Evolutionary conservation across 2,797 vertebrate genomes (phyloP).

Genomic region (Halcyon chelicuti): DNA sequence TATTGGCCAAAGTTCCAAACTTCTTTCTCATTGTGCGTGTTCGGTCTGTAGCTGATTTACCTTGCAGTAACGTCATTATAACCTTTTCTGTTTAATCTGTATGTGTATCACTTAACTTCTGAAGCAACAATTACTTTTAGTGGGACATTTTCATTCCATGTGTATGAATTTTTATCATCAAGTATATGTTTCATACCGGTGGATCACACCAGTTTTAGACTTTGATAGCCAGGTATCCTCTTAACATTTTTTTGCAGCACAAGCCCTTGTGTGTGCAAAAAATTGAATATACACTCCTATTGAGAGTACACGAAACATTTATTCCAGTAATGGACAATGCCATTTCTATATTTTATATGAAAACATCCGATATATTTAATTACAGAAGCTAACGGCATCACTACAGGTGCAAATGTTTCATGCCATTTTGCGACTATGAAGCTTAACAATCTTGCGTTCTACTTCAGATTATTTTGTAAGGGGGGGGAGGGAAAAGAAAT

Average conservation of each 20-base stretch:
- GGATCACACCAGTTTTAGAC: constrained; percentile 44
- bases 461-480: constrained; percentile 76
- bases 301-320: constrained; percentile 40
- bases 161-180: constrained; percentile 51
- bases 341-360: constrained; percentile 56
- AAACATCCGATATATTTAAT: constrained; percentile 54
- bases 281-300: constrained; percentile 58
- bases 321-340: constrained; percentile 40
- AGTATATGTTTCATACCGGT: constrained; percentile 48
- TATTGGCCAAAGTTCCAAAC: constrained; percentile 68
- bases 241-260: constrained; percentile 52
- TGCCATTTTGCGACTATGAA: constrained; percentile 48
- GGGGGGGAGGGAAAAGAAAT: constrained; percentile 47
- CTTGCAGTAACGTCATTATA: constrained; percentile 53
- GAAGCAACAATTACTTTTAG: constrained; percentile 66
- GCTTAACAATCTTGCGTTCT: constrained; percentile 69
- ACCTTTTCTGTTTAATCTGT: constrained; percentile 67
- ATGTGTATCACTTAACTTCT: constrained; percentile 61
- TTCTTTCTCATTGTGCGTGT: constrained; percentile 39
- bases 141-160: constrained; percentile 72
- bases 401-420: constrained; percentile 64
- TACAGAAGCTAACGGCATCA: constrained; percentile 28
- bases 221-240: constrained; percentile 33
- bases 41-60: constrained; percentile 66
- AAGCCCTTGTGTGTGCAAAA: constrained; percentile 49